Base-by-base conservation (phyloP, 2,797 vertebrate species). In the Smutsia gigantea region DNA sequence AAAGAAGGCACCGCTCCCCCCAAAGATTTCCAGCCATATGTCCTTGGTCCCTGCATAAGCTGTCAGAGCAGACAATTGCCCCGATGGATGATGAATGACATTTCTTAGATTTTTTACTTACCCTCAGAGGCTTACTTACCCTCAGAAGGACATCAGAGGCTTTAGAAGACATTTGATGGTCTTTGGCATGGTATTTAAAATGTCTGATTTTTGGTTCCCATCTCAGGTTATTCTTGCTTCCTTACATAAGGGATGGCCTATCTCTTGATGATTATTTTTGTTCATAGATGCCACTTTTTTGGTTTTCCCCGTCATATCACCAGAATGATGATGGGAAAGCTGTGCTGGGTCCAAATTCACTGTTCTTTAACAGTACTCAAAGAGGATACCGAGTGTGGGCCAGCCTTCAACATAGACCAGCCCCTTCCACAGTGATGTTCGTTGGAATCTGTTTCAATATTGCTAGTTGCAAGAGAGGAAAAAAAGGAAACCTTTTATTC, bases 41-140 rank as follows among this genome's bases (percentile, higher is more conserved):
- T 94, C 90, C 82, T 97, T 97, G 90, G 85, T 96, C 42, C 42
- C 69, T 93, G 63, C 31, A 4, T 66, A 94, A 95, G 17, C 78
- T 96, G 91, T 91, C 91, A 95, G 82, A 91, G 21, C 39, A 97
- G 88, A 97, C 91, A 93, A 87, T 94, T 96, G 88, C 74, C n/a
- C 87, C n/a, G 78, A 96, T 95, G 59, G 72, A 93, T 94, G 96
- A 96, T 93, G 79, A 78, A 95, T 97, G 93, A 66, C 77, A 59
- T 63, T 85, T 83, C 66, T 94, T 49, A 95, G 87, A 90, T 86
- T 93, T 94, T 79, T 96, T 79, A 95, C 95, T 97, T 96, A 96
- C 87, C 93, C 85, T 96, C 78, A 83, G 88, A 39, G 39, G 39
- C 39, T 39, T 46, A 46, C 46, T 11, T 46, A 46, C 46, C 46